Percentiles rank a stretch among this genome's conserved stretches.
Conservation (phyloP, 2,888 invertebrate genomes). For the Dryobotodes eremita region DNA sequence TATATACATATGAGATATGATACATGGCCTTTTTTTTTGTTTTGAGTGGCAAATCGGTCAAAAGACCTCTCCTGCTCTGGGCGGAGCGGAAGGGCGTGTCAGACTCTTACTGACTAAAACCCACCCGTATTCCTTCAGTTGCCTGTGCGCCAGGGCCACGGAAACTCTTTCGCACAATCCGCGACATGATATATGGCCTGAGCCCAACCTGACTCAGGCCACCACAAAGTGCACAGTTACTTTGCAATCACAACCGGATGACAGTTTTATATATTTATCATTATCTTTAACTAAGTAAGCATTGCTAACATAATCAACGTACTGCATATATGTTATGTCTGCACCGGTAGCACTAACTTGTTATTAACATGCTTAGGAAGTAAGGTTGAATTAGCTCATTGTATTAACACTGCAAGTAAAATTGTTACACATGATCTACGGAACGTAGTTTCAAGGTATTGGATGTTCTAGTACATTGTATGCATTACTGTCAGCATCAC, state of each 20-base stretch:
- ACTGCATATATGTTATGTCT: not conserved
- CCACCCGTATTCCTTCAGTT: too few relatives aligned
- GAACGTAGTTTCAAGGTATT: slow-evolving; percentile 29
- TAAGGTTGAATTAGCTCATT: slow-evolving; percentile 31
- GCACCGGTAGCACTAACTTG: not conserved
- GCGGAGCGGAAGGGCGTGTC: too few relatives aligned
- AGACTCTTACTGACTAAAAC: too few relatives aligned
- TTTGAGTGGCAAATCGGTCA: too few relatives aligned
- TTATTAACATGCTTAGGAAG: slow-evolving; percentile 1
- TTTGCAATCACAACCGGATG: slow-evolving; percentile 5
- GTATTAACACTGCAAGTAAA: slow-evolving; percentile 35
- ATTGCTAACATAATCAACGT: slow-evolving; percentile 10
- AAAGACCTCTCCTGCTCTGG: too few relatives aligned
- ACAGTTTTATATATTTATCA: not conserved
- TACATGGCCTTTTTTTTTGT: too few relatives aligned
- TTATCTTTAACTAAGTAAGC: slow-evolving; percentile 16
- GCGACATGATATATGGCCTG: too few relatives aligned
- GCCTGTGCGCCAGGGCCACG: too few relatives aligned
- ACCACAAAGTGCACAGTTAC: not conserved
- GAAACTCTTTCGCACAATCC: too few relatives aligned
- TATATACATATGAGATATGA: too few relatives aligned
- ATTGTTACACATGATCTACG: slow-evolving; percentile 21
- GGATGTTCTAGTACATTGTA: slow-evolving; percentile 27
- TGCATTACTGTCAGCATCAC: slow-evolving; percentile 5
- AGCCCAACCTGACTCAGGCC: too few relatives aligned